Evolutionary conservation across 2,888 invertebrate genomes (phyloP).

Genomic region (Vesta saturnalis): DNA sequence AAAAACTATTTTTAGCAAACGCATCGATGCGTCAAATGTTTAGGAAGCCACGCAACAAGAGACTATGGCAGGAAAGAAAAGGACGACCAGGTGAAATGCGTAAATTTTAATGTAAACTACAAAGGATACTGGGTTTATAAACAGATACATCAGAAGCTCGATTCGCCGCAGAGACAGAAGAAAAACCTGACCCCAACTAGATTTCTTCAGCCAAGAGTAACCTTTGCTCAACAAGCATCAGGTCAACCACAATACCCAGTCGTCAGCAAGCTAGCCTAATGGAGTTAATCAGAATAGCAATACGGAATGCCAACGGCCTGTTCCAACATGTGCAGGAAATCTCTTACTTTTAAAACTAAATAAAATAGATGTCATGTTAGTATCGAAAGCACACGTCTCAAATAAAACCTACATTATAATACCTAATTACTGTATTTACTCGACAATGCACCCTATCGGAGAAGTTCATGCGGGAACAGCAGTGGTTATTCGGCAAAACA

Average conservation of each 20-base stretch:
- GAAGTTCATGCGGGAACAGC: not conserved
- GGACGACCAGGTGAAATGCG: not conserved
- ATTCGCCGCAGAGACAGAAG: not conserved
- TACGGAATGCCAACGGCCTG: no score
- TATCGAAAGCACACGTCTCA: not conserved
- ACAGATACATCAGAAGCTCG: constrained; percentile 6
- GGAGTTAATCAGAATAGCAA: not conserved
- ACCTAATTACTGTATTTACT: not conserved
- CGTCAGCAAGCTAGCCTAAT: constrained; percentile 2
- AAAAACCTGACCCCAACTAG: not conserved
- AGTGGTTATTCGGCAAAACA: not conserved
- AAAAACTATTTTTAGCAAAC: not conserved
- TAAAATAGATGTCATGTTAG: not conserved
- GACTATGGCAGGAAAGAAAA: not conserved
- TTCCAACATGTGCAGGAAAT: no score
- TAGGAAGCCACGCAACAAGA: no score
- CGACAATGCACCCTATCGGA: no score
- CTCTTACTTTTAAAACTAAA: not conserved
- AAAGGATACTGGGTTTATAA: constrained; percentile 7
- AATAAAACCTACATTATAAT: no score
- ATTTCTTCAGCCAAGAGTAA: constrained; percentile 1
- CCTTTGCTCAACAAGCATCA: no score
- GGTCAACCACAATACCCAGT: not conserved
- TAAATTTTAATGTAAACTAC: not conserved
- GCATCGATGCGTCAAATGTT: constrained; percentile 2